Evolutionary conservation across 2,888 invertebrate species (phyloP).

Genomic region (Polydrusus pterygomalis): DNA sequence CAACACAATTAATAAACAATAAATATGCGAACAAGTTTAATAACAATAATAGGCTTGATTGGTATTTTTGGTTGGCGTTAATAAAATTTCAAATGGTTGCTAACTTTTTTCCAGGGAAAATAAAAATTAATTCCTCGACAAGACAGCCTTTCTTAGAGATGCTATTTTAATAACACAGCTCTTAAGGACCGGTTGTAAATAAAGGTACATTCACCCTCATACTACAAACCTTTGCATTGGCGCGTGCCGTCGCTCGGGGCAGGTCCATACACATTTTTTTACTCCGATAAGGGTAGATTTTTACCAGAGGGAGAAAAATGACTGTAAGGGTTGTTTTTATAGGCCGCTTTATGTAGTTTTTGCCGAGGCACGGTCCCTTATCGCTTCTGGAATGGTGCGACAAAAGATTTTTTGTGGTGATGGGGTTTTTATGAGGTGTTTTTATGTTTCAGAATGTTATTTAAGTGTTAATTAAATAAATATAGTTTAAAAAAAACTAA

Average conservation of each 20-base stretch:
- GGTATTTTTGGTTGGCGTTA: too few relatives aligned
- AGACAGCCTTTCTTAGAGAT: too few relatives aligned
- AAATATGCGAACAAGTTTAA: too few relatives aligned
- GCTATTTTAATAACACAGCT: too few relatives aligned
- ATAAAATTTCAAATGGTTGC: too few relatives aligned
- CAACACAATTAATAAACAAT: too few relatives aligned
- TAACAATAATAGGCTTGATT: too few relatives aligned
- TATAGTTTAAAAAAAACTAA: too few relatives aligned
- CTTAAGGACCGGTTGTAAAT: too few relatives aligned
- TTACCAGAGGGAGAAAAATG: conserved; percentile 15
- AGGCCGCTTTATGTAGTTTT: conserved; percentile 14
- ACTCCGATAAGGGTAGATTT: conserved; percentile 10
- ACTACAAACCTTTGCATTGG: not conserved
- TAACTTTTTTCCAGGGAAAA: too few relatives aligned
- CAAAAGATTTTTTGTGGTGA: conserved; percentile 11
- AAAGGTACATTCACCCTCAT: not conserved
- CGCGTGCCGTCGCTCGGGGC: conserved; percentile 9
- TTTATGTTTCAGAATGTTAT: not conserved
- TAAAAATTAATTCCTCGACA: too few relatives aligned
- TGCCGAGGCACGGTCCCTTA: conserved; percentile 4
- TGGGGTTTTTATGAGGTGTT: not conserved
- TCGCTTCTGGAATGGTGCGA: not conserved
- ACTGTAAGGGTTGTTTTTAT: conserved; percentile 16
- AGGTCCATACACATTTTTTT: conserved; percentile 5
- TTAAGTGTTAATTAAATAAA: not conserved